These are phyloP conservation scores for Diorhabda carinulata DNA, from an alignment of 1,140 invertebrate species.

Conservation along the genomic window DNA sequence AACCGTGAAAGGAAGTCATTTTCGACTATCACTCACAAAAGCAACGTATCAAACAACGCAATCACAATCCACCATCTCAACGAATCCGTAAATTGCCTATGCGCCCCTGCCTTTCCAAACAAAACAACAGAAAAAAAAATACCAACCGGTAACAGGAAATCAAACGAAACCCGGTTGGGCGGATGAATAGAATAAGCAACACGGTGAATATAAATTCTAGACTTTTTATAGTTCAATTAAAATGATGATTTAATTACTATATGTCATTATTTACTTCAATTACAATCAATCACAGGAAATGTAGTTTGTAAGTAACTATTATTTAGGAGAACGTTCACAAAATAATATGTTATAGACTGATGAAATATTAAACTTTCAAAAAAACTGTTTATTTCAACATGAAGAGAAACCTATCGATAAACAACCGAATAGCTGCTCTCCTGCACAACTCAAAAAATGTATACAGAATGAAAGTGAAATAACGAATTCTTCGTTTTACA, in stretches of 20 bases:
- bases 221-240: conserved; percentile 1
- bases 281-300: too few relatives aligned
- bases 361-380: too few relatives aligned
- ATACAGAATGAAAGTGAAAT: too few relatives aligned
- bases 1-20: conserved; percentile 17
- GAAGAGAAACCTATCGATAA: too few relatives aligned
- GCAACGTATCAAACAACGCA: conserved; percentile 13
- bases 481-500: too few relatives aligned
- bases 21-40: conserved; percentile 18
- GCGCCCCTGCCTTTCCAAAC: not conserved
- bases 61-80: conserved; percentile 14
- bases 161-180: conserved; percentile 1
- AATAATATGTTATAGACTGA: too few relatives aligned
- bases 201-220: not conserved
- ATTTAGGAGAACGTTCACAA: too few relatives aligned
- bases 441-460: too few relatives aligned
- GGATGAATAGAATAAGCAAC: not conserved
- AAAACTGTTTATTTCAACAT: too few relatives aligned
- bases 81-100: conserved; percentile 14
- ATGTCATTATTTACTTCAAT: too few relatives aligned
- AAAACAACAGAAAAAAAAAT: conserved; percentile 11
- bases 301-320: too few relatives aligned
- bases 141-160: conserved; percentile 12
- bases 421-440: too few relatives aligned
- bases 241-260: not conserved